These are phyloP conservation scores for Epinephelus lanceolatus DNA, from an alignment of 2,113 vertebrate species.

Conservation along the genomic window DNA sequence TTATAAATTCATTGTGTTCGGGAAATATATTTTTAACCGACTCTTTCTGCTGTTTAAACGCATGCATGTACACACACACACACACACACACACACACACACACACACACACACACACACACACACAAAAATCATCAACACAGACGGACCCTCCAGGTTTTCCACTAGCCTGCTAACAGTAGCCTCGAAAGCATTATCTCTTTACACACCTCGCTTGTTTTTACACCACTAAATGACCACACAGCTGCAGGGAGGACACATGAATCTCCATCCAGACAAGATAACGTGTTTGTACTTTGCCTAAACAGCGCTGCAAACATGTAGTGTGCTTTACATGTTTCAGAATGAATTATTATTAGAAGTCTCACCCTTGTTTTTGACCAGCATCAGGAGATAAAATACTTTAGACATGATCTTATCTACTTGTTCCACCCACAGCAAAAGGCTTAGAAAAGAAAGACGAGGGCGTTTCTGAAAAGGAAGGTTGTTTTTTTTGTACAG, in stretches of 20 bases:
- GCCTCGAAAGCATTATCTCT: constrained; percentile 20
- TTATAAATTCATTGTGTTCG: not conserved
- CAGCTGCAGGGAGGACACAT: constrained; percentile 34
- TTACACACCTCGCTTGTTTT: constrained; percentile 58
- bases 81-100: no score
- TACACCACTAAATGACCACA: constrained; percentile 50
- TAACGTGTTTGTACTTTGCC: not conserved
- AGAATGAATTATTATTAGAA: not conserved
- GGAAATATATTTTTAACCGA: not conserved
- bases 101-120: no score
- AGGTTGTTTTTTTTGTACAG: not conserved
- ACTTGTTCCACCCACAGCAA: constrained; percentile 10
- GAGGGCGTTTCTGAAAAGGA: constrained; percentile 9
- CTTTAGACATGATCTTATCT: constrained; percentile 26
- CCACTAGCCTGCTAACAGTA: not conserved
- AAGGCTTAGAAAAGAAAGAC: constrained; percentile 12
- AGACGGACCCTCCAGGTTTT: constrained; percentile 18
- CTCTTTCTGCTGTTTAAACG: not conserved
- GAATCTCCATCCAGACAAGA: constrained; percentile 10
- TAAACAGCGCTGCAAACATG: not conserved
- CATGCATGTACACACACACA: not conserved
- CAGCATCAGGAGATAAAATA: not conserved
- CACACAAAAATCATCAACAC: not conserved
- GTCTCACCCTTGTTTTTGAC: not conserved
- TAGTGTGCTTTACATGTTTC: not conserved